phyloP scores from a whole-genome alignment of 2,113 vertebrate species.

The Martes martes region DNA sequence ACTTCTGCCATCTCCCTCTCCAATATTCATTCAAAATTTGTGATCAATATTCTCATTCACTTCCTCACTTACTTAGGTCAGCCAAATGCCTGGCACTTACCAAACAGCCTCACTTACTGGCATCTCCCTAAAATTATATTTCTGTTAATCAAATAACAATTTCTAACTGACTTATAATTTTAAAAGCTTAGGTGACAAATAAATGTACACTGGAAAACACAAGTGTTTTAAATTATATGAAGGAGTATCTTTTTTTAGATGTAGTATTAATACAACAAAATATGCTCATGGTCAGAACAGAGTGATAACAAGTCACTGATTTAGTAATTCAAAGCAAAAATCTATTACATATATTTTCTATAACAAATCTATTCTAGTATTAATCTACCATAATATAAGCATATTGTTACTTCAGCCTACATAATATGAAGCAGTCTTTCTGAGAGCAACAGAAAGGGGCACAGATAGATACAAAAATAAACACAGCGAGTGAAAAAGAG shows the following conservation, averaged over 20 bases:
- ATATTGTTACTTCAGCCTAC: neutral
- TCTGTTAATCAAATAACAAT: slow-evolving; percentile 21
- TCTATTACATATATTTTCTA: neutral
- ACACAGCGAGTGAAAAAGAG: neutral
- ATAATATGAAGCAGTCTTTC: neutral
- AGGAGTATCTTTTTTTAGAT: neutral
- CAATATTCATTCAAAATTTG: neutral
- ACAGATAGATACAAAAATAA: neutral
- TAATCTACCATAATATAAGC: neutral
- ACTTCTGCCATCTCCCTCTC: neutral
- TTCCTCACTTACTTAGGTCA: neutral
- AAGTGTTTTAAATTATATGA: slow-evolving; percentile 7
- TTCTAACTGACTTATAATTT: neutral
- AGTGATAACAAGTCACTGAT: neutral
- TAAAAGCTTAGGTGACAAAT: slow-evolving; percentile 9
- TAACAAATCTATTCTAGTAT: neutral
- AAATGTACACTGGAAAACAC: neutral
- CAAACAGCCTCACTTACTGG: neutral
- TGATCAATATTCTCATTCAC: neutral
- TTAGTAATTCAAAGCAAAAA: slow-evolving; percentile 33
- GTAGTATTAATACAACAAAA: slow-evolving; percentile 30
- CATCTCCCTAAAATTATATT: neutral
- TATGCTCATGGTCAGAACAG: neutral
- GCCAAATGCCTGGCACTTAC: neutral
- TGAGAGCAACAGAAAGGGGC: neutral